phyloP scores from a whole-genome alignment of 2,888 invertebrate genomes.

The Sinhomidia bicolor region DNA sequence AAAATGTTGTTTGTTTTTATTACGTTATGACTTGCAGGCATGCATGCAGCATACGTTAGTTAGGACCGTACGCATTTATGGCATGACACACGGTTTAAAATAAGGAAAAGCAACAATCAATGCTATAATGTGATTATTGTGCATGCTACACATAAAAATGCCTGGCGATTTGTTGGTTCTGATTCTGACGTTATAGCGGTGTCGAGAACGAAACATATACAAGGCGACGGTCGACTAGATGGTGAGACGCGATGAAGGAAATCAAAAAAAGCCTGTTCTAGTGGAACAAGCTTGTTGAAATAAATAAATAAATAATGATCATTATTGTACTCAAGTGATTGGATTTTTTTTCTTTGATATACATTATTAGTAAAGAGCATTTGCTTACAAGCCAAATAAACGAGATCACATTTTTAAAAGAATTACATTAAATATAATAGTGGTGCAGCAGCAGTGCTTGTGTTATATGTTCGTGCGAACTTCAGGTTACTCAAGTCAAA shows the following conservation, averaged over 20 bases:
- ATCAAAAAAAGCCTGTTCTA: slow-evolving; percentile 61
- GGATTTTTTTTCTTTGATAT: background rate
- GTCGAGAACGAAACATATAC: too few species aligned
- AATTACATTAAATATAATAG: too few species aligned
- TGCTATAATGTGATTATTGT: slow-evolving; percentile 33
- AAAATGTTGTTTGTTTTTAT: background rate
- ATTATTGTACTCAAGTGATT: background rate
- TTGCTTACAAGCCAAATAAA: background rate
- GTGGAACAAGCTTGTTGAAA: slow-evolving; percentile 59
- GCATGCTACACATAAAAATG: too few species aligned
- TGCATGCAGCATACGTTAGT: too few species aligned
- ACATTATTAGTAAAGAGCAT: background rate
- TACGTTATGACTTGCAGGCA: too few species aligned
- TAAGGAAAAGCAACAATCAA: slow-evolving; percentile 38
- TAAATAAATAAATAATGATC: background rate
- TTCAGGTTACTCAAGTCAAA: background rate
- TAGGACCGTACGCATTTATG: slow-evolving; percentile 39
- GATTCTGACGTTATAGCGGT: too few species aligned
- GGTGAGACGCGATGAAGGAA: background rate
- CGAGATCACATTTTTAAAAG: background rate
- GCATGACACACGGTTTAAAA: too few species aligned
- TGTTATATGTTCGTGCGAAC: slow-evolving; percentile 1
- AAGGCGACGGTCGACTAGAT: too few species aligned
- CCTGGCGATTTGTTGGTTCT: too few species aligned
- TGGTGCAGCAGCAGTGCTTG: too few species aligned